Evolutionary conservation across 2,888 invertebrate genomes (phyloP), one percentile per base, ranked within the genome.

Genomic region (Tetanocera ferruginea): DNA sequence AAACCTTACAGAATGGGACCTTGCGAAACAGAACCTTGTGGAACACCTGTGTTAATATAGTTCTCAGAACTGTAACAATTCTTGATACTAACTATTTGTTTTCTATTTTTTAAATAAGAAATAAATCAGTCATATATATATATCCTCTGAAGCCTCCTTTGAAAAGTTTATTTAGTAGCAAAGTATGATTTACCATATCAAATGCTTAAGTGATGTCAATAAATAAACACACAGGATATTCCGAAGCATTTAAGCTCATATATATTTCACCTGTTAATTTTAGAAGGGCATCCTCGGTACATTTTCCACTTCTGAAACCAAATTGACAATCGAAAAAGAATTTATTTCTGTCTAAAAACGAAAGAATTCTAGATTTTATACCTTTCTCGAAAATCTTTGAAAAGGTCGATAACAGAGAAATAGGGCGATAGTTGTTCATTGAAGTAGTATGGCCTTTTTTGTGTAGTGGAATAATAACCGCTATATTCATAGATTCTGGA

Each of bases 291-390:
- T 55, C 19, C 19, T 55, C 1, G 55, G 37, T 72, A 34, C 66
- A 77, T n/a, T 37, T 64, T 37, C 72, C 64, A 66, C 66, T 66
- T 55, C 37, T 62, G 19, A 77, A 77, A 0, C 76, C 76, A 66
- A 73, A 77, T 34, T 77, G 73, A 2, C 34, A 55, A 25, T 67
- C 66, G 55, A 43, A 72, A 66, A 75, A 75, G 25, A 75, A 75
- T 3, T 52, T n/a, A 23, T 55, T 77, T 73, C 28, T 73, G 14
- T 57, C 19, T 0, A 77, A 34, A 57, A 73, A 71, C 8, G 71
- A 62, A 31, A 71, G 2, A 34, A 76, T 76, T 70, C 55, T 76
- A 3, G 37, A 76, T 76, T 70, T 57, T 76, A 3, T 55, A 76
- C 52, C 23, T 55, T 17, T 37, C 5, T 37, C 37, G 8, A 6